Evolutionary conservation across 2,113 vertebrate genomes (phyloP), one percentile per base, ranked within the genome.

Genomic region (Nibea albiflora): DNA sequence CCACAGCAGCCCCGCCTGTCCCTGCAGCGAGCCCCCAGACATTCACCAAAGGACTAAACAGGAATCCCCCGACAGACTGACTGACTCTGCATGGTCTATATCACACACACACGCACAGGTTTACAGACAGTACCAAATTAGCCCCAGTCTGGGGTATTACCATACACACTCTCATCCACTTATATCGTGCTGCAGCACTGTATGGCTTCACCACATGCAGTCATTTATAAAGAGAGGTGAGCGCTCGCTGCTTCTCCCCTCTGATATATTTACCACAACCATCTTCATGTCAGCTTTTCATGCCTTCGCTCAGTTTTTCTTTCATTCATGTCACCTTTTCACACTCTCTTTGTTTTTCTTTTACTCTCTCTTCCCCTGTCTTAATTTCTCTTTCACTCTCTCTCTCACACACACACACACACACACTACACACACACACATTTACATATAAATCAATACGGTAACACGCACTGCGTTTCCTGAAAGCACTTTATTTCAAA

Each of bases 61-160:
- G 87, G 87, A 92, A 88, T 92, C 89, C 88, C 89, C 85, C 80
- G 60, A 72, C 81, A 92, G 92, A 93, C 90, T 88, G 79, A 70
- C 78, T 89, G 90, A 90, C 92, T 93, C 88, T 90, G 83, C 79
- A 86, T 69, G 67, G 75, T 82, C 70, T 76, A 67, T 44, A 70
- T 79, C 77, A 54, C 85, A 79, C 49, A 28, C 76, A 28, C 69
- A 53, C 81, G 77, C 56, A n/a, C 64, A 35, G 46, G 62, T 67
- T 88, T 74, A 74, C 85, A 86, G 76, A 81, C 83, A 82, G 64
- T 16, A 57, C 90, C 86, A 52, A 86, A 93, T 90, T 87, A 91
- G 70, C 31, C 53, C n/a, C 24, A 17, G 76, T 80, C 85, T 73
- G 68, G 71, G 77, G 58, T 80, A 76, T 83, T 82, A 76, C 52